Evolutionary conservation across 1,140 invertebrate species (phyloP), one percentile per base, ranked within the genome.

Genomic region (Diprion similis): DNA sequence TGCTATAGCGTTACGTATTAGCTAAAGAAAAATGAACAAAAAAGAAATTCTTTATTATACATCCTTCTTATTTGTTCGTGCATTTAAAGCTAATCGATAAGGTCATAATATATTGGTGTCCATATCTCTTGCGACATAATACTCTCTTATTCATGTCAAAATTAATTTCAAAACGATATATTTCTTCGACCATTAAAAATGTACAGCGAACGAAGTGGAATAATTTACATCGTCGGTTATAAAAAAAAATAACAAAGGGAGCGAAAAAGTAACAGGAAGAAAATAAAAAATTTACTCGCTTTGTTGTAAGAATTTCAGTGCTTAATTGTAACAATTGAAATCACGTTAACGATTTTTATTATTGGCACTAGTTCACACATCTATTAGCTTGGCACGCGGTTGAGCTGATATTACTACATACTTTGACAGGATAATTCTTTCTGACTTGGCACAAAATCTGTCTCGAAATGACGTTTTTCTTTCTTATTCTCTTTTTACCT

Each of bases 361-460:
- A 15, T 59, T 59, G 51, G 51, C 51, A 59, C 51, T 59, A 37
- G 24, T 37, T 37, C 11, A 59, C n/a, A 37, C 24, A 37, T 37
- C 24, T 37, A 37, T 37, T 37, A 37, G 24, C 51, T 84, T 84
- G 84, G 84, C 84, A 85, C 81, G 79, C 74, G 75, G 77, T 79
- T 78, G 76, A 78, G 76, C 76, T 77, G 71, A 71, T 78, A 76
- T 71, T 76, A n/a, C 13, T 10, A n/a, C 18, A 64, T 71, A 17
- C 51, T 47, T 64, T 65, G 24, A 37, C 24, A 83, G 77, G 76
- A 79, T 80, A 76, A 74, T 77, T 81, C 80, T 80, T 81, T 80
- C 81, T 77, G 77, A 79, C 68, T 82, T 37, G 64, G 19, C 17
- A 19, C 15, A 46, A n/a, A 10, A 71, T 65, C 46, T 18, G n/a